phyloP scores from a whole-genome alignment of 2,113 vertebrate species.

The Athene cunicularia region DNA sequence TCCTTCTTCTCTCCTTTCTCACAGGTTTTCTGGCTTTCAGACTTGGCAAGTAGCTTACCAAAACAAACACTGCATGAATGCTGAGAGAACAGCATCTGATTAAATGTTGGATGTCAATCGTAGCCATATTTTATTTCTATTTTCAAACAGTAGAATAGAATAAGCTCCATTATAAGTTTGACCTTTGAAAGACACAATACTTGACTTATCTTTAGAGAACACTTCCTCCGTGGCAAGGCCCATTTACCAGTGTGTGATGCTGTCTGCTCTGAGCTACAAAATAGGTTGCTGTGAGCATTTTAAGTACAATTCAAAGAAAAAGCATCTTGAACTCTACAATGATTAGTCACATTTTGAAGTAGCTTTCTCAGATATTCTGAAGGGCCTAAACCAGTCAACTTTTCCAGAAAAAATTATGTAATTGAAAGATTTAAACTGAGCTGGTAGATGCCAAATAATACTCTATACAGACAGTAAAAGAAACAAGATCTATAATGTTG shows the following conservation, averaged over 20 bases:
- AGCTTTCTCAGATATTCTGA: neutral
- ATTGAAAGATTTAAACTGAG: neutral
- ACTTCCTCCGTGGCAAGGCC: neutral
- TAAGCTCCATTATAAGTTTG: slow-evolving; percentile 3
- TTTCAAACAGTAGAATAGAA: slow-evolving; percentile 47
- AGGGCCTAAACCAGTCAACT: neutral
- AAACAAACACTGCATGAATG: slow-evolving; percentile 44
- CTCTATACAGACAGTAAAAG: neutral
- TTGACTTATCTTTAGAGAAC: slow-evolving; percentile 28
- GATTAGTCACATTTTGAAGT: neutral
- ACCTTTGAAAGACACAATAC: slow-evolving; percentile 55
- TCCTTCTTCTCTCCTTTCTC: neutral
- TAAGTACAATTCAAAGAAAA: neutral
- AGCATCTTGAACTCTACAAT: neutral
- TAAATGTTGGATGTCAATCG: slow-evolving; percentile 19
- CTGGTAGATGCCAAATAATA: neutral
- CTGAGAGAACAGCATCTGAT: slow-evolving; percentile 38
- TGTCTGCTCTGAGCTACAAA: neutral
- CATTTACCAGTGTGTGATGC: neutral
- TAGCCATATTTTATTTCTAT: slow-evolving; percentile 43
- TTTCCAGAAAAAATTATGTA: neutral
- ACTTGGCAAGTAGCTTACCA: slow-evolving; percentile 17
- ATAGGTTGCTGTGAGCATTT: neutral
- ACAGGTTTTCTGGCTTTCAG: neutral
- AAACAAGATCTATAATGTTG: neutral